A percentile compares a stretch with the other conserved stretches of the same genome.
Evolutionary conservation across 1,140 invertebrate genomes (phyloP).

Genomic region (Pseudomyrmex pallidus): DNA sequence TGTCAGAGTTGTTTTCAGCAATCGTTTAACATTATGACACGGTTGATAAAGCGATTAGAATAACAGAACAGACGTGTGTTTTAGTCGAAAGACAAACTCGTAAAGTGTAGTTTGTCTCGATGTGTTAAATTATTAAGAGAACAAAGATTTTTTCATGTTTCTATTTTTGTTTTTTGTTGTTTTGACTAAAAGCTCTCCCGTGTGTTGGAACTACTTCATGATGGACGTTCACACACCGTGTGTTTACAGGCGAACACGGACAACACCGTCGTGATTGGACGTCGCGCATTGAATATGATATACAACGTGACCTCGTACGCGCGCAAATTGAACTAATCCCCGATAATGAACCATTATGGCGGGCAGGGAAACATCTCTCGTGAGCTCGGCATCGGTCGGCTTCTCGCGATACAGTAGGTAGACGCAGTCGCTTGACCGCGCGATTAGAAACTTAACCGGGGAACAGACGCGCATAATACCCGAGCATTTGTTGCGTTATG

Average conservation of each 20-base stretch:
- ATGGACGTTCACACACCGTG: too few relatives aligned
- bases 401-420: constrained; percentile 54
- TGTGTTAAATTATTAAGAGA: too few relatives aligned
- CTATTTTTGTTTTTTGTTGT: too few relatives aligned
- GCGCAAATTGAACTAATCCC: constrained; percentile 67
- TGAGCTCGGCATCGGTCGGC: constrained; percentile 19
- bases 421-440: constrained; percentile 56
- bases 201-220: too few relatives aligned
- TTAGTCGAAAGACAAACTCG: too few relatives aligned
- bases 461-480: constrained; percentile 53
- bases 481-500: constrained; percentile 53
- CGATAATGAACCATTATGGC: constrained; percentile 66
- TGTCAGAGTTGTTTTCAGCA: too few relatives aligned
- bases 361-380: constrained; percentile 61
- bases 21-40: too few relatives aligned
- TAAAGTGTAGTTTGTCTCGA: too few relatives aligned
- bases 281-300: constrained; percentile 56
- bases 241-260: neutral
- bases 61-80: too few relatives aligned
- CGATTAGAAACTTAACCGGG: constrained; percentile 55
- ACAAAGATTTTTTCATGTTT: too few relatives aligned
- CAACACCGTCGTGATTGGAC: constrained; percentile 46
- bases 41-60: too few relatives aligned
- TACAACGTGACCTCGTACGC: constrained; percentile 50
- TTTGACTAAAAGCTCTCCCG: too few relatives aligned